Base-by-base conservation (phyloP, 2,113 vertebrate genomes). In the Catagonus wagneri region DNA sequence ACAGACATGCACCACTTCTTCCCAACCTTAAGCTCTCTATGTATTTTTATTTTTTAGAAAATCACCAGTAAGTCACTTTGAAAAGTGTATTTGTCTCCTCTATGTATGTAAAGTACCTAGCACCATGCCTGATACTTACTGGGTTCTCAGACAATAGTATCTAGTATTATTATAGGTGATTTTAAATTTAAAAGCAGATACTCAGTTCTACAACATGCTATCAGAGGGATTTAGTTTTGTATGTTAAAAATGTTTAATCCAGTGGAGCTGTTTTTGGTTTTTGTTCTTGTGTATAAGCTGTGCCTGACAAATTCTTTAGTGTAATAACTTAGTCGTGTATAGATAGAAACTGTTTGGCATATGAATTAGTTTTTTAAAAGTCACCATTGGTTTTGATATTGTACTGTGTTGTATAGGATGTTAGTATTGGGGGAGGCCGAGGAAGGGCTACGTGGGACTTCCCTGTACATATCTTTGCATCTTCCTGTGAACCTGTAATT, bases 111-210 rank as follows among this genome's bases (percentile, higher is more conserved):
- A 94, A 95, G 32, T 84, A 20, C 19, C 19, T 92, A 60, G 52
- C n/a, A 69, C 27, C 36, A 19, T 89, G 76, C 29, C 54, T 69
- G 2, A 16, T 86, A 75, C 44, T 65, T 20, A 32, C 20, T 60
- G 61, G 9, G 36, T 89, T 27, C 36, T 89, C 34, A 94, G 60
- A 65, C 58, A 88, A 1, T 85, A 15, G 39, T 65, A 19, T 85
- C 27, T 97, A 1, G 89, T 93, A 36, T 74, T 93, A 69, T 72
- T 93, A 63, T 32, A 83, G 16, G 60, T 75, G 17, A 19, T 92
- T 92, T 96, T 94, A 75, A 25, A 90, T 89, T 93, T 97, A 69
- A 92, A 91, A 92, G 34, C 44, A 95, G 39, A 81, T 94, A 39
- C 13, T 85, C 15, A 75, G 0, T 75, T 50, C 6, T 93, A 6